A percentile compares a stretch with the other conserved stretches of the same genome.
Conservation (phyloP, 2,888 invertebrate genomes). For the Hyppa rectilinea region DNA sequence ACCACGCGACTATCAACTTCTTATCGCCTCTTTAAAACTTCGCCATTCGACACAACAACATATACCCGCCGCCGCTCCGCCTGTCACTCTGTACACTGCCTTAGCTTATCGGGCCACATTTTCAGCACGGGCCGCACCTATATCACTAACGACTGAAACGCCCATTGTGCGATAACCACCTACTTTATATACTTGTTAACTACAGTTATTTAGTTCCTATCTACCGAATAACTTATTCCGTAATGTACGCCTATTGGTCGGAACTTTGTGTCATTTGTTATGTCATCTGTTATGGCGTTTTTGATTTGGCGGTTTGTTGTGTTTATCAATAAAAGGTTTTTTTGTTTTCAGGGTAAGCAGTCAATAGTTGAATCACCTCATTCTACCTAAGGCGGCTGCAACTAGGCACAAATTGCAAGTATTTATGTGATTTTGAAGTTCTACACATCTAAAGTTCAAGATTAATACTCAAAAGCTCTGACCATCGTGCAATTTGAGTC, state of each 20-base stretch:
- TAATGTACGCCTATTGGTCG: conserved; percentile 55
- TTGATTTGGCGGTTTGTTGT: conserved; percentile 19
- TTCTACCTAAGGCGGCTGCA: no score
- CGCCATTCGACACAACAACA: conserved; percentile 6
- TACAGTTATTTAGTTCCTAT: conserved; percentile 67
- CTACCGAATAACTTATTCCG: conserved; percentile 60
- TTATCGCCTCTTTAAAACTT: conserved; percentile 29
- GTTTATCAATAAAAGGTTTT: conserved; percentile 19
- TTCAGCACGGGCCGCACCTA: conserved; percentile 80
- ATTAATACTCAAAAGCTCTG: neutral
- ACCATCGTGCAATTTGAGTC: neutral
- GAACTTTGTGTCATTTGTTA: conserved; percentile 46
- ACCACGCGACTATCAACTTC: conserved; percentile 1
- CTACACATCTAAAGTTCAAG: neutral
- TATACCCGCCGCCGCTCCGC: conserved; percentile 18
- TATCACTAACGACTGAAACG: conserved; percentile 82
- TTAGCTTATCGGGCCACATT: conserved; percentile 77
- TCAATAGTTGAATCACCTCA: neutral
- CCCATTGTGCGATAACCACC: conserved; percentile 71
- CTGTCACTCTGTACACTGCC: conserved; percentile 56
- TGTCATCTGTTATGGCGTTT: conserved; percentile 46
- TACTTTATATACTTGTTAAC: conserved; percentile 71
- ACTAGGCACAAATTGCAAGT: conserved; percentile 6
- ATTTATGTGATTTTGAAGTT: neutral
- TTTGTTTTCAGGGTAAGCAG: conserved; percentile 51